Evolutionary conservation across 2,888 invertebrate species (phyloP), one percentile per base, ranked within the genome.

Genomic region (Tenthredo mesomela): DNA sequence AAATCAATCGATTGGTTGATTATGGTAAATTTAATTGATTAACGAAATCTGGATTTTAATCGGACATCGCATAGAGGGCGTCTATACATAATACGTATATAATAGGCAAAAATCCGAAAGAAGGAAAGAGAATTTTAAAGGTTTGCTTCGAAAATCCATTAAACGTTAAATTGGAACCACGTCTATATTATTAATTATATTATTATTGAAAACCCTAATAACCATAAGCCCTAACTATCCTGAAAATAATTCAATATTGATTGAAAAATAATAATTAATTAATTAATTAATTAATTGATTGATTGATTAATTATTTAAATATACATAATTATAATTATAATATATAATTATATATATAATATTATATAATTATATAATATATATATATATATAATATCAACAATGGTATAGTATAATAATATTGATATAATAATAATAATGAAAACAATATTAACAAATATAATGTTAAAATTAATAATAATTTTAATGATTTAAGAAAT

Each of bases 211-310:
- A 50, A 50, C 6, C 18, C 18, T n/a, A 5, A 50, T n/a, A 50
- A 50, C 5, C 50, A 6, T 50, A 50, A 50, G 0, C 50, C n/a
- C 50, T 50, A 6, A 18, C 6, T 18, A 65, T 3, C 25, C 21
- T 12, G 47, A 21, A 10, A 65, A 65, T 29, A 65, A 10, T 65
- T 29, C 29, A n/a, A n/a, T 0, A 65, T 29, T 21, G 1, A 88
- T 92, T 91, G 91, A 92, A 47, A 47, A 47, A 15, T 3, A 15
- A 47, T 91, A 91, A 87, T 91, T 89, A 91, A 91, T 90, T 92
- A 92, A 92, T 90, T 91, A 88, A 91, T 91, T 91, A 89, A 90
- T 15, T 4, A 7, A 58, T 21, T 37, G 6, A 58, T 43, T 10
- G 58, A 58, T 58, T 58, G 21, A 43, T 43, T 10, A 10, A 43